Evolutionary conservation across 2,888 invertebrate species (phyloP).

Genomic region (Enoplolaimus lenunculus): DNA sequence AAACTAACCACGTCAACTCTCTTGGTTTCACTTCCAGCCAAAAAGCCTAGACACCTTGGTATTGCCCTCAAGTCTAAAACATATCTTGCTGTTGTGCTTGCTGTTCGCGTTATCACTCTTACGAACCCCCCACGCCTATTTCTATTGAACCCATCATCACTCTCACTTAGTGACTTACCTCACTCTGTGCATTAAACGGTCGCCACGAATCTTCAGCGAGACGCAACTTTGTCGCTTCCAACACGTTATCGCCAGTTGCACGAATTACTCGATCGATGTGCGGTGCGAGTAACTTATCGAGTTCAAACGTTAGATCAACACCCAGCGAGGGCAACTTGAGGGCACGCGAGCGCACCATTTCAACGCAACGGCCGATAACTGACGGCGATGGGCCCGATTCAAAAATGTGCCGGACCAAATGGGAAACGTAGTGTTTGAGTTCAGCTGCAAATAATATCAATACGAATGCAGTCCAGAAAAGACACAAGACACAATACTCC

Average conservation of each 20-base stretch:
- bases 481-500: too few species aligned
- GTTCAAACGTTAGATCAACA: slow-evolving; percentile 74
- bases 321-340: slow-evolving; percentile 52
- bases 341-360: slow-evolving; percentile 32
- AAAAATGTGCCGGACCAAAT: slow-evolving; percentile 35
- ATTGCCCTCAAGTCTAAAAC: too few species aligned
- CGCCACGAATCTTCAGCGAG: slow-evolving; percentile 68
- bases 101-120: too few species aligned
- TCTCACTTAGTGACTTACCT: too few species aligned
- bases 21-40: too few species aligned
- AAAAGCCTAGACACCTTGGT: too few species aligned
- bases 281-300: slow-evolving; percentile 66
- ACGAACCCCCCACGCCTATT: too few species aligned
- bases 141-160: too few species aligned
- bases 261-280: slow-evolving; percentile 60
- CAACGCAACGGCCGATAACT: slow-evolving; percentile 21
- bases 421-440: slow-evolving; percentile 30
- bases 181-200: slow-evolving; percentile 60
- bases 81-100: too few species aligned
- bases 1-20: too few species aligned
- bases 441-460: slow-evolving; percentile 32
- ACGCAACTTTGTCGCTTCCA: slow-evolving; percentile 62
- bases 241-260: slow-evolving; percentile 63
- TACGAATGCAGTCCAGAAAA: too few species aligned
- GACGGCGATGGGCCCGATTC: slow-evolving; percentile 23